Evolutionary conservation across 2,113 vertebrate genomes (phyloP), one percentile per base, ranked within the genome.

Genomic region (Apaloderma vittatum): DNA sequence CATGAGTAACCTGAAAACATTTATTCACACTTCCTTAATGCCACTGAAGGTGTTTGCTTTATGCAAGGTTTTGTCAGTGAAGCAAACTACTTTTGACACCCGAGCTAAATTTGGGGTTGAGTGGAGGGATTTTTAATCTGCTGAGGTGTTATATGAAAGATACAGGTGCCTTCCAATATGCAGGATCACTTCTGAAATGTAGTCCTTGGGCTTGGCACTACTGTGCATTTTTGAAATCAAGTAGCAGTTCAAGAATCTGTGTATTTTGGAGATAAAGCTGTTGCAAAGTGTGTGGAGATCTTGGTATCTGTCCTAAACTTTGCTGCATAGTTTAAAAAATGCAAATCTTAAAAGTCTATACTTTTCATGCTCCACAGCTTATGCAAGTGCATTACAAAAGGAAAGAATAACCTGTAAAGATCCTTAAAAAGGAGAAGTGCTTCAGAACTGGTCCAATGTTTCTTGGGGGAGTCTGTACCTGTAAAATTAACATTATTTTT

Each of bases 141-240:
- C 83, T 81, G 92, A 96, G 75, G 82, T 88, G 43, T 92, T 83
- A n/a, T 1, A 17, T 58, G 58, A 71, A 92, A 72, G 80, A 76
- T 93, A 92, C 88, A 95, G 93, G 90, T 97, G 75, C 78, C 92
- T 98, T 98, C 66, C 84, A 94, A 89, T 97, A 97, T 97, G 94
- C 85, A 94, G 94, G 94, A 97, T 98, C 97, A 98, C 94, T 98
- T 98, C 96, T 98, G 97, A 98, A 98, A 96, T 97, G 96, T 85
- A 96, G 96, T 97, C 89, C 92, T 93, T 93, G 86, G 88, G 92
- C 96, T 96, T 79, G 94, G 94, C 95, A 93, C 88, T 95, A 88
- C 94, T 92, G 82, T 96, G 87, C 90, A 11, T 88, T 96, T 94
- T 86, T 76, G 24, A 93, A 93, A 70, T 86, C 68, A 74, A 79